Evolutionary conservation across 2,113 vertebrate genomes (phyloP).

Genomic region (Tympanuchus pallidicinctus): DNA sequence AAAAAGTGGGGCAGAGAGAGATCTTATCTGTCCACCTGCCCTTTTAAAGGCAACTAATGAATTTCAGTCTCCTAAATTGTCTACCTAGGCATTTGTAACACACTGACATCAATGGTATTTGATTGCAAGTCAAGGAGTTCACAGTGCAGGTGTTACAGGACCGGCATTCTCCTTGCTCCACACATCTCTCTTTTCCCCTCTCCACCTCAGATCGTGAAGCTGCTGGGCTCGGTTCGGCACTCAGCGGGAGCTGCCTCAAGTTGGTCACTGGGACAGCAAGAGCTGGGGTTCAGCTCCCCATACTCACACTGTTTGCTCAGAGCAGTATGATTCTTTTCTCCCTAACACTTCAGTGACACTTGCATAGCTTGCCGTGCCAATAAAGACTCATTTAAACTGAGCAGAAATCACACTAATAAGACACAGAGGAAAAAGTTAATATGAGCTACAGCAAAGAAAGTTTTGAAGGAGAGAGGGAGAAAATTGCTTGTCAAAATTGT

Average conservation of each 20-base stretch:
- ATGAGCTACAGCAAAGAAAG: background rate
- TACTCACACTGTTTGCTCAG: background rate
- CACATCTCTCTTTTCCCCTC: background rate
- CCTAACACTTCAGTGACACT: background rate
- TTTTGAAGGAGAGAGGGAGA: background rate
- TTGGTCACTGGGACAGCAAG: background rate
- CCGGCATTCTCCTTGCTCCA: background rate
- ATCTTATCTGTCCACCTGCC: constrained; percentile 43
- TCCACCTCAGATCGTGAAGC: background rate
- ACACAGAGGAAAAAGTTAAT: background rate
- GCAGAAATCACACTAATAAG: background rate
- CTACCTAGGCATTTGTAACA: background rate
- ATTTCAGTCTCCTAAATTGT: constrained; percentile 29
- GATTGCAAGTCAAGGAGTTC: constrained; percentile 29
- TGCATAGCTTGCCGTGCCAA: background rate
- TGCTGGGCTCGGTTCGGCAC: background rate
- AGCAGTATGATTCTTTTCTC: background rate
- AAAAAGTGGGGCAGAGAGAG: background rate
- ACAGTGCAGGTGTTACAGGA: background rate
- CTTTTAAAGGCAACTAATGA: constrained; percentile 48
- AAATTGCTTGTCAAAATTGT: background rate
- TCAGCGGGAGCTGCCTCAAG: background rate
- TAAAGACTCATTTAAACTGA: background rate
- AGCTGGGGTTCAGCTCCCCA: background rate
- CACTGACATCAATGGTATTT: background rate